A percentile compares a stretch with the other conserved stretches of the same genome.
phyloP scores from a whole-genome alignment of 2,888 invertebrate species.

The Pachliopta kotzebuea region DNA sequence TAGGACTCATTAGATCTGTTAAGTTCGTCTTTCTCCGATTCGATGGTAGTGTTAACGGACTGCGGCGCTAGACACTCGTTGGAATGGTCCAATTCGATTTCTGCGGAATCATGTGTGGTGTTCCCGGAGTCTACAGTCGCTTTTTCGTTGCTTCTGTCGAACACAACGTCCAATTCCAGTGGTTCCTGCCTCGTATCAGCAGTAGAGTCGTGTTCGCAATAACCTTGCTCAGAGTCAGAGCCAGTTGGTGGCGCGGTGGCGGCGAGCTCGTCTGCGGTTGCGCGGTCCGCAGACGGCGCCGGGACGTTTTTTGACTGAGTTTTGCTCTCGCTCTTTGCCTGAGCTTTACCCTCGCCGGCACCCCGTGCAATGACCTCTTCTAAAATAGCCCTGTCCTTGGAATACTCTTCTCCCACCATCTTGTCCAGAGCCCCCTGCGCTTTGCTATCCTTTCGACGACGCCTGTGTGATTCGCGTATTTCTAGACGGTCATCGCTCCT shows the following conservation, averaged over 20 bases:
- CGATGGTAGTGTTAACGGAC: constrained; percentile 58
- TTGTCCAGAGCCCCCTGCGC: constrained; percentile 49
- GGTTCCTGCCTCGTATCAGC: constrained; percentile 28
- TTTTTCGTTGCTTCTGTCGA: constrained; percentile 41
- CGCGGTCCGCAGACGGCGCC: constrained; percentile 86
- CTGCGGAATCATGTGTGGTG: constrained; percentile 42
- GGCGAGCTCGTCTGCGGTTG: constrained; percentile 71
- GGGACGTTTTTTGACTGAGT: constrained; percentile 85
- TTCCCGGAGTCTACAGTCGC: constrained; percentile 43
- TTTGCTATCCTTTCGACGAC: constrained; percentile 37
- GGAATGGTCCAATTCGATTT: constrained; percentile 51
- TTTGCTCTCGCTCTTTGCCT: constrained; percentile 32
- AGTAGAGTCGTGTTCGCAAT: constrained; percentile 12
- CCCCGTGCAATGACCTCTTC: constrained; percentile 86
- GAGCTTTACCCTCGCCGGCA: constrained; percentile 40
- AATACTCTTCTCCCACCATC: constrained; percentile 52
- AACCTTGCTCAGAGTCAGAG: constrained; percentile 49
- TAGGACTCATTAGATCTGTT: constrained; percentile 75
- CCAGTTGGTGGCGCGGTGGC: constrained; percentile 66
- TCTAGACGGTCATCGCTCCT: constrained; percentile 51
- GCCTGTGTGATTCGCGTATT: constrained; percentile 33
- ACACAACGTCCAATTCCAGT: constrained; percentile 27
- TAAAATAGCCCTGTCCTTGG: constrained; percentile 60
- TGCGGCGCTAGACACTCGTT: constrained; percentile 72
- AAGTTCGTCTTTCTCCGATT: constrained; percentile 62